phyloP scores from a whole-genome alignment of 2,888 invertebrate genomes.

The Ochropleura plecta region DNA sequence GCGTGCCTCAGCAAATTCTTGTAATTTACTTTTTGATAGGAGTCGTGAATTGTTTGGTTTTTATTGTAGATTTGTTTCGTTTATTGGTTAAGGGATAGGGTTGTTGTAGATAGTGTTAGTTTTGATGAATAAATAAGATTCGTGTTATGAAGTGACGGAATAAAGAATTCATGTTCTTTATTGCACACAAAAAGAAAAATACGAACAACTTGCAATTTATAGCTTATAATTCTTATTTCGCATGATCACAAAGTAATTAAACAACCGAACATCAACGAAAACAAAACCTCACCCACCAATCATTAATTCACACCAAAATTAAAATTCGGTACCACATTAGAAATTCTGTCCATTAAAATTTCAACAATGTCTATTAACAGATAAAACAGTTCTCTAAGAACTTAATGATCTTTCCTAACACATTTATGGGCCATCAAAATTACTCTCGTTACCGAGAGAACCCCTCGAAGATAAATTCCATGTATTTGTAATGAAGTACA shows the following conservation, averaged over 20 bases:
- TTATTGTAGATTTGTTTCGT: neutral
- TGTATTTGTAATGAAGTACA: conserved; percentile 22
- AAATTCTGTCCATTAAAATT: conserved; percentile 55
- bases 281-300: neutral
- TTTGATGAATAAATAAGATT: neutral
- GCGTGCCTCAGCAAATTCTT: conserved; percentile 52
- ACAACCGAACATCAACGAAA: neutral
- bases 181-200: too few species aligned
- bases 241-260: neutral
- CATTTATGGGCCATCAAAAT: conserved; percentile 58
- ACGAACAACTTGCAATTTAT: too few species aligned
- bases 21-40: conserved; percentile 55
- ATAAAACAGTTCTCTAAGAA: conserved; percentile 52
- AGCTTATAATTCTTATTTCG: neutral
- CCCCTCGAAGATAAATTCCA: conserved; percentile 13
- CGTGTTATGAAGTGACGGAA: neutral
- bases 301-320: conserved; percentile 45
- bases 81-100: neutral
- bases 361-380: conserved; percentile 53
- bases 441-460: conserved; percentile 12
- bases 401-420: conserved; percentile 58
- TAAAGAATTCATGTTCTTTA: too few species aligned
- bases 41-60: conserved; percentile 21
- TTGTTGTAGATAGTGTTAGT: neutral
- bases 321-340: conserved; percentile 53